Percentiles rank a stretch among this genome's conserved stretches.
These are phyloP conservation scores for Porites cylindrica DNA, from an alignment of 92 coral and sea anemone species.

Conservation along the genomic window DNA sequence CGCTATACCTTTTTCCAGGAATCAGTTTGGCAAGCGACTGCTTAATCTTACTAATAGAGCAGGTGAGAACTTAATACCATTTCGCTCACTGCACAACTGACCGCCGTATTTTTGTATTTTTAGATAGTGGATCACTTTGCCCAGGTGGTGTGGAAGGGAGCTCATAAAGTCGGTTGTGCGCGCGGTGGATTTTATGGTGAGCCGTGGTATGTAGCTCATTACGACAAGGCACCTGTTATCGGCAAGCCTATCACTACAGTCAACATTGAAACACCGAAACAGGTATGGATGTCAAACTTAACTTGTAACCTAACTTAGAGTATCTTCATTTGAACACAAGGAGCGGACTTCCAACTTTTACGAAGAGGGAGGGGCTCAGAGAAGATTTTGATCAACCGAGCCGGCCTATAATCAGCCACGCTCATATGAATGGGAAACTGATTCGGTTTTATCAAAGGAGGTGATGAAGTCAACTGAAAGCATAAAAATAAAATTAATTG, in stretches of 20 bases:
- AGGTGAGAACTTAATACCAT: not conserved
- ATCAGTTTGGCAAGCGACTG: no score
- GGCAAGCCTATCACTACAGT: slow-evolving; percentile 19
- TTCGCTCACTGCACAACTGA: not conserved
- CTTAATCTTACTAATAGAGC: not conserved
- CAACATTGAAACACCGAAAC: slow-evolving; percentile 51
- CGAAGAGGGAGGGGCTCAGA: no score
- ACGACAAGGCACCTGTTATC: slow-evolving; percentile 53
- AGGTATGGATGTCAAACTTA: slow-evolving; percentile 39
- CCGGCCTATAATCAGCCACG: no score
- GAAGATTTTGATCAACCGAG: no score
- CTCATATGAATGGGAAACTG: no score
- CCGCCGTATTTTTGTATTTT: not conserved
- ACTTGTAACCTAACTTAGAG: not conserved
- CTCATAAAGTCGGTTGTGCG: slow-evolving; percentile 73
- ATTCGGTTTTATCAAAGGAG: no score
- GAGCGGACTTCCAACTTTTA: no score
- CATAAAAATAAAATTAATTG: no score
- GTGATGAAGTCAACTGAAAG: no score
- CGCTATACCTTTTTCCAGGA: no score
- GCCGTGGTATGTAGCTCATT: slow-evolving; percentile 79
- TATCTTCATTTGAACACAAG: no score
- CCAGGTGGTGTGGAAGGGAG: slow-evolving; percentile 66
- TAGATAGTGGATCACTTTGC: slow-evolving; percentile 64
- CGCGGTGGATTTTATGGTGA: slow-evolving; percentile 72